phyloP scores from a whole-genome alignment of 2,888 invertebrate genomes.

The Ophraella communa region DNA sequence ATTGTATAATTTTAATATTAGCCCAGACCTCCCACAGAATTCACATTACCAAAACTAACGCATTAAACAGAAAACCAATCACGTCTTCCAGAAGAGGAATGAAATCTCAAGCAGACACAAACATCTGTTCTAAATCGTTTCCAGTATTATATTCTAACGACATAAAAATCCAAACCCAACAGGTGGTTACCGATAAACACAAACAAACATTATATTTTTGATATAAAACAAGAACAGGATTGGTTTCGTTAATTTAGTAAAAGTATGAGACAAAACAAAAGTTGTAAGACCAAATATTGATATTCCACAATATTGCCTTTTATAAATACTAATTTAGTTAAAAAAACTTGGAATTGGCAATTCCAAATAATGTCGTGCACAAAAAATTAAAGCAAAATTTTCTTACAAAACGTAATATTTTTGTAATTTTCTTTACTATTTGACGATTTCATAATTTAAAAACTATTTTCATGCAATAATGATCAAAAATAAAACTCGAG shows the following conservation, averaged over 20 bases:
- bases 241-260: not conserved
- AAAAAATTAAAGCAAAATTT: no score
- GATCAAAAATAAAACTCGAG: no score
- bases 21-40: not conserved
- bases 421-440: no score
- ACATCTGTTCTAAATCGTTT: constrained; percentile 4
- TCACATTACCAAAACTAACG: not conserved
- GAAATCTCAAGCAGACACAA: not conserved
- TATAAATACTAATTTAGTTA: no score
- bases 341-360: no score
- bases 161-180: not conserved
- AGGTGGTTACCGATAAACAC: constrained; percentile 3
- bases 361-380: no score
- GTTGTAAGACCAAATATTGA: no score
- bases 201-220: constrained; percentile 1
- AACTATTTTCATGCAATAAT: no score
- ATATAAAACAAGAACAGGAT: not conserved
- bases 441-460: no score
- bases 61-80: not conserved
- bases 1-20: not conserved
- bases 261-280: not conserved
- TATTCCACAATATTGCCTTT: no score
- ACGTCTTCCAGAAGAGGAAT: not conserved
- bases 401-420: no score
- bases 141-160: not conserved